Percentiles rank a stretch among this genome's conserved stretches.
Conservation (phyloP, 2,797 vertebrate species). For the Morelia viridis region DNA sequence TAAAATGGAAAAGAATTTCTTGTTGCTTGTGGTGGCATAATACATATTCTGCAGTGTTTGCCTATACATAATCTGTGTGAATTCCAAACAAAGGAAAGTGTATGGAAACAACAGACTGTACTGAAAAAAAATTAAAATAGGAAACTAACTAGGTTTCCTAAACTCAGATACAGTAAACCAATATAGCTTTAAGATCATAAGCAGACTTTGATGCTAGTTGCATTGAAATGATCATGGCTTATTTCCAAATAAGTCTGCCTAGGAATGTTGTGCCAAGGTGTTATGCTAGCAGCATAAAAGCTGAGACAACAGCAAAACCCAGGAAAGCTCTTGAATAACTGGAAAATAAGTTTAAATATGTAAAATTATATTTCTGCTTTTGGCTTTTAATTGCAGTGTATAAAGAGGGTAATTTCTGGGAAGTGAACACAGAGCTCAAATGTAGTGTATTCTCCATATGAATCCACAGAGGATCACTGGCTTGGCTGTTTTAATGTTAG, state of each 20-base stretch:
- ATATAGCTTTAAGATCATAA: background rate
- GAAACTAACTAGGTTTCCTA: background rate
- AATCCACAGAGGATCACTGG: constrained; percentile 1
- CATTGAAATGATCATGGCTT: constrained; percentile 15
- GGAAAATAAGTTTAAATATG: constrained; percentile 25
- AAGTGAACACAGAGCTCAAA: constrained; percentile 9
- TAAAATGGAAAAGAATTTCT: background rate
- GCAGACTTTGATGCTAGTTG: background rate
- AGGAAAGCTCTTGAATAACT: background rate
- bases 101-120: background rate
- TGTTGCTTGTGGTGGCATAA: background rate
- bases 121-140: background rate
- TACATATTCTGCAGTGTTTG: background rate
- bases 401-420: background rate
- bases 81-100: constrained; percentile 16
- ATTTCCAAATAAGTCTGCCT: constrained; percentile 15
- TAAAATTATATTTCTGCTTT: background rate
- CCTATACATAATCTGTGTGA: background rate
- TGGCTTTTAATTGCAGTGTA: constrained; percentile 28
- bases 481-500: constrained; percentile 48
- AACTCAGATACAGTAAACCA: background rate
- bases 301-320: background rate
- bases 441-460: background rate
- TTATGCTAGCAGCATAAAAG: constrained; percentile 5
- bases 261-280: background rate